These are phyloP conservation scores for Elgonia sp. DNA, from an alignment of 2,888 invertebrate genomes.

Conservation along the genomic window DNA sequence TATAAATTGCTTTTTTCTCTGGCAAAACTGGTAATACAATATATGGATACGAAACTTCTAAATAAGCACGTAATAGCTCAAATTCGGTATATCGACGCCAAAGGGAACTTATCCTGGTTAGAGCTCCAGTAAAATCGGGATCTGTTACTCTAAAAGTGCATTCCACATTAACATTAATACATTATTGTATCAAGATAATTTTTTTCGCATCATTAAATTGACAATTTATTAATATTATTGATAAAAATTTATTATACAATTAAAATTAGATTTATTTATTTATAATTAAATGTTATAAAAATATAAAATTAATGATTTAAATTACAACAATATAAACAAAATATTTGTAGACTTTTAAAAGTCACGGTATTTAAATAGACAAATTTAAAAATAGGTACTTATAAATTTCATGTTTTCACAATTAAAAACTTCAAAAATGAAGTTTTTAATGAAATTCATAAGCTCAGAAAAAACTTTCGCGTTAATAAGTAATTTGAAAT, in stretches of 20 bases:
- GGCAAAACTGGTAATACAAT: constrained; percentile 94
- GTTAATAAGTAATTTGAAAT: no score
- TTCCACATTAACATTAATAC: constrained; percentile 5
- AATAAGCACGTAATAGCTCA: constrained; percentile 92
- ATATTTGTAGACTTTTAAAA: no score
- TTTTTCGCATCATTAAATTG: background rate
- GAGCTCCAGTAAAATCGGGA: constrained; percentile 89
- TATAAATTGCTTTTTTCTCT: constrained; percentile 92
- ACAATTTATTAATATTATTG: background rate
- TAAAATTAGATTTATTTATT: no score
- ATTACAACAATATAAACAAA: no score
- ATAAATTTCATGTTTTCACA: no score
- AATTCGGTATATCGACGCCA: constrained; percentile 95
- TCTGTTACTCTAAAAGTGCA: constrained; percentile 89
- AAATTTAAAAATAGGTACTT: no score
- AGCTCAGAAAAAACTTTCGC: no score
- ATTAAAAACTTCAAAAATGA: no score
- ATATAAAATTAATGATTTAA: no score
- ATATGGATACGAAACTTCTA: constrained; percentile 93
- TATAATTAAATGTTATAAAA: no score
- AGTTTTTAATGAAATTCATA: no score
- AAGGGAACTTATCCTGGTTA: constrained; percentile 90
- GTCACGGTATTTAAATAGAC: no score
- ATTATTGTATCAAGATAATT: constrained; percentile 1
- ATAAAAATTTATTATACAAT: background rate